Evolutionary conservation across 2,888 invertebrate species (phyloP).

Genomic region (Mimumesa dahlbomi): DNA sequence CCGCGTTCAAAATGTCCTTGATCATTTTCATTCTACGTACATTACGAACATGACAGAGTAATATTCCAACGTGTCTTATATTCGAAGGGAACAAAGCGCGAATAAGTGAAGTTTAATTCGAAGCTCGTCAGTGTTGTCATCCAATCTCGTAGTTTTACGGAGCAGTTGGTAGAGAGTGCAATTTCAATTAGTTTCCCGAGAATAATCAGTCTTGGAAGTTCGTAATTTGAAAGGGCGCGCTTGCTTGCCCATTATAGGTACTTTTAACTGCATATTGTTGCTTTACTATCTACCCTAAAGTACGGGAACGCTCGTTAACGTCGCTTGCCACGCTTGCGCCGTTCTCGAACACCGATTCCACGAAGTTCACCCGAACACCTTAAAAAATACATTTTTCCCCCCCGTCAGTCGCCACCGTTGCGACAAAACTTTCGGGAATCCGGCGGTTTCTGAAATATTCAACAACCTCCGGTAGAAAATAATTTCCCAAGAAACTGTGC

Average conservation of each 20-base stretch:
- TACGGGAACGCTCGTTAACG: background rate
- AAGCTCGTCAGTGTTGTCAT: conserved; percentile 32
- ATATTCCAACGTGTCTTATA: background rate
- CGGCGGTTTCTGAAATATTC: too few species aligned
- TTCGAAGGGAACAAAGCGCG: conserved; percentile 7
- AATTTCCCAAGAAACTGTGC: too few species aligned
- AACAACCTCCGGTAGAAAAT: too few species aligned
- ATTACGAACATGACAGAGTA: background rate
- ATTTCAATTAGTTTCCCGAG: conserved; percentile 27
- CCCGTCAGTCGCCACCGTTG: too few species aligned
- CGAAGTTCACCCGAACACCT: too few species aligned
- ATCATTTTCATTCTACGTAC: too few species aligned
- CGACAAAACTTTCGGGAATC: too few species aligned
- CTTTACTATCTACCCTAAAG: background rate
- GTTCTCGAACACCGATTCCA: too few species aligned
- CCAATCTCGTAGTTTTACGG: conserved; percentile 48
- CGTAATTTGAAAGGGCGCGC: conserved; percentile 18
- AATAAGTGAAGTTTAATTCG: conserved; percentile 43
- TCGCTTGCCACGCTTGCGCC: background rate
- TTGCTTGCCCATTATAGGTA: background rate
- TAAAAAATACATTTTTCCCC: too few species aligned
- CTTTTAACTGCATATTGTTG: conserved; percentile 5
- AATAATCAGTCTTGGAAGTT: conserved; percentile 14
- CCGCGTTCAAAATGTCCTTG: too few species aligned
- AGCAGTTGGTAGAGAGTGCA: conserved; percentile 21